Percentiles rank a stretch among this genome's conserved stretches.
Conservation (phyloP, 2,888 invertebrate species). For the Ferrisia virgata region DNA sequence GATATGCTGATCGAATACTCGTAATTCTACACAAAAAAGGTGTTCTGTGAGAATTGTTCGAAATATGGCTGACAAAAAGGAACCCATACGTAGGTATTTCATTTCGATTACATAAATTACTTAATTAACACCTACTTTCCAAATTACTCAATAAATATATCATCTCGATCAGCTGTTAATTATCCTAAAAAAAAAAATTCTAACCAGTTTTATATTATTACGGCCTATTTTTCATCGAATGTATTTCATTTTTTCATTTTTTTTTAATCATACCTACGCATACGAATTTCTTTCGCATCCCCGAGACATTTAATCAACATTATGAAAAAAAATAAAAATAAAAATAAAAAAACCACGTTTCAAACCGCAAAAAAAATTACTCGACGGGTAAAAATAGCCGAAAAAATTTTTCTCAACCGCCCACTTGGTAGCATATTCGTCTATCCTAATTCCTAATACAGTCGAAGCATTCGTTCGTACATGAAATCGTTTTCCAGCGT, state of each 20-base stretch:
- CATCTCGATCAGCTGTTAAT: conserved; percentile 9
- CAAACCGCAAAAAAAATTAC: background rate
- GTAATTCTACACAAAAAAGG: no score
- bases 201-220: background rate
- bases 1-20: no score
- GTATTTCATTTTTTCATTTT: no score
- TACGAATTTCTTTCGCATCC: no score
- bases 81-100: background rate
- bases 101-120: background rate
- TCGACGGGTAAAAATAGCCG: background rate
- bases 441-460: background rate
- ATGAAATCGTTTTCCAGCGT: background rate
- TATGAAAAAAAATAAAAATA: background rate
- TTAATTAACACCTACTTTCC: conserved; percentile 9
- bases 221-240: background rate
- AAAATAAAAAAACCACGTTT: background rate
- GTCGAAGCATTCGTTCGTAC: background rate
- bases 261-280: background rate
- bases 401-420: background rate
- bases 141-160: background rate
- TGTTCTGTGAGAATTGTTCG: no score
- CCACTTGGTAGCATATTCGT: background rate
- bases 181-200: background rate
- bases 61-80: background rate
- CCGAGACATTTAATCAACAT: background rate